Evolutionary conservation across 1,140 invertebrate species (phyloP).

Genomic region (Magallana ariakensis): DNA sequence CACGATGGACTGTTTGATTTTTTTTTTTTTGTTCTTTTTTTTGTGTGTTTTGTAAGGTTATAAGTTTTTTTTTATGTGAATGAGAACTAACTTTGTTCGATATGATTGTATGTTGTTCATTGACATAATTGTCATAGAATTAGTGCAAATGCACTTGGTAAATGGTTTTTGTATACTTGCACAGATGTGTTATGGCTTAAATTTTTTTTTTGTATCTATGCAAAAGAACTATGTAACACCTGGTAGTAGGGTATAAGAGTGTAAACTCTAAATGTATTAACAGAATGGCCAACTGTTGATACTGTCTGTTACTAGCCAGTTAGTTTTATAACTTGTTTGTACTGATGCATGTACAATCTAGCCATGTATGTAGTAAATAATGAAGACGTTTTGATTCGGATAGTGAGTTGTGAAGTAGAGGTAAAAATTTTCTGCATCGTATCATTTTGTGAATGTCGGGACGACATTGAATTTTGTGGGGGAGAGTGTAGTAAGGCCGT

Average conservation of each 20-base stretch:
- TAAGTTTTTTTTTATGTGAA: not conserved
- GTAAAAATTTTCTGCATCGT: not conserved
- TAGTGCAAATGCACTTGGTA: not conserved
- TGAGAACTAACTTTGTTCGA: too few species aligned
- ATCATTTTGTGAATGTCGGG: conserved; percentile 1
- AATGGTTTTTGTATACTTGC: not conserved
- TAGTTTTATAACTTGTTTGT: conserved; percentile 18
- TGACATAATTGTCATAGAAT: not conserved
- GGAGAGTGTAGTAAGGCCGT: conserved; percentile 9
- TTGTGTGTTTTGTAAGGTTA: not conserved
- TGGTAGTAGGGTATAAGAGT: conserved; percentile 11
- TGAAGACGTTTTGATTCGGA: not conserved
- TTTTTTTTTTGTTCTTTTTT: too few species aligned
- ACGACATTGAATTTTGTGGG: conserved; percentile 32
- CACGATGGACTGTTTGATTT: too few species aligned
- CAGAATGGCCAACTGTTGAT: conserved; percentile 40
- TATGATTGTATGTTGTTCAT: not conserved
- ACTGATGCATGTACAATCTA: conserved; percentile 1
- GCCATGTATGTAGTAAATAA: conserved; percentile 17
- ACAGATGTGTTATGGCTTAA: not conserved
- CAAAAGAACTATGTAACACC: not conserved
- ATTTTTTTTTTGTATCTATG: not conserved
- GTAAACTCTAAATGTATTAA: conserved; percentile 17
- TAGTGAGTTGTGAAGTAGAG: not conserved
- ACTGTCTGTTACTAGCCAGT: conserved; percentile 12